Evolutionary conservation across 2,797 vertebrate species (phyloP).

Genomic region (Galaxias olidus): DNA sequence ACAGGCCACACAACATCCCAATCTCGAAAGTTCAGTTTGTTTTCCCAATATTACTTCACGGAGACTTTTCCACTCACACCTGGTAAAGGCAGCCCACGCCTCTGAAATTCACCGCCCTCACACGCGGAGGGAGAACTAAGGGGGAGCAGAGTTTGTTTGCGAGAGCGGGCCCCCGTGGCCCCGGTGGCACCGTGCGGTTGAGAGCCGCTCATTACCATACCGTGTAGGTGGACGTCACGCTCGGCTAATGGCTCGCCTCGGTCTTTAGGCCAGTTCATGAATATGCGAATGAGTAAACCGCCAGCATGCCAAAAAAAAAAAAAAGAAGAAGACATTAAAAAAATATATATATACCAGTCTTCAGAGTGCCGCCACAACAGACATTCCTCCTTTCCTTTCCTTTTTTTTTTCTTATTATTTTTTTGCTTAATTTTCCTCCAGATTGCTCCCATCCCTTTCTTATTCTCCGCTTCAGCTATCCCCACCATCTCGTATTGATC

Average conservation of each 20-base stretch:
- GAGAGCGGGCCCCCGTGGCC: not conserved
- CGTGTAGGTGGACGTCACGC: slow-evolving; percentile 55
- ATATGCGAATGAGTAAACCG: slow-evolving; percentile 45
- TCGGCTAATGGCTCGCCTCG: slow-evolving; percentile 49
- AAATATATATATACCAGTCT: too few species aligned
- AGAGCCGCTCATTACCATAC: slow-evolving; percentile 51
- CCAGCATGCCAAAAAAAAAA: not conserved
- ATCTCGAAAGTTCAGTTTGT: too few species aligned
- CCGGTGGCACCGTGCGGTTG: slow-evolving; percentile 42
- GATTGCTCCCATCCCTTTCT: not conserved
- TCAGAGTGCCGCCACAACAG: not conserved
- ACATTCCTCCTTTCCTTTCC: not conserved
- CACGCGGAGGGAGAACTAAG: too few species aligned
- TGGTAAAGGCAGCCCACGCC: too few species aligned
- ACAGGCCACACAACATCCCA: too few species aligned
- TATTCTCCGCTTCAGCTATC: not conserved
- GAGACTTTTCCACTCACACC: too few species aligned
- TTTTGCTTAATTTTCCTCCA: not conserved
- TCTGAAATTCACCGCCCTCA: too few species aligned
- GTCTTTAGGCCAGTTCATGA: slow-evolving; percentile 61
- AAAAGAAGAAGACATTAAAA: not conserved
- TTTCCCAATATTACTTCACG: too few species aligned
- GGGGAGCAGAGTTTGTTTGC: too few species aligned
- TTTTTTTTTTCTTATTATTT: not conserved
- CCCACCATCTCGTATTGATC: slow-evolving; percentile 50